Evolutionary conservation across 2,888 invertebrate genomes (phyloP), one percentile per base, ranked within the genome.

Genomic region (Ferrisia virgata): DNA sequence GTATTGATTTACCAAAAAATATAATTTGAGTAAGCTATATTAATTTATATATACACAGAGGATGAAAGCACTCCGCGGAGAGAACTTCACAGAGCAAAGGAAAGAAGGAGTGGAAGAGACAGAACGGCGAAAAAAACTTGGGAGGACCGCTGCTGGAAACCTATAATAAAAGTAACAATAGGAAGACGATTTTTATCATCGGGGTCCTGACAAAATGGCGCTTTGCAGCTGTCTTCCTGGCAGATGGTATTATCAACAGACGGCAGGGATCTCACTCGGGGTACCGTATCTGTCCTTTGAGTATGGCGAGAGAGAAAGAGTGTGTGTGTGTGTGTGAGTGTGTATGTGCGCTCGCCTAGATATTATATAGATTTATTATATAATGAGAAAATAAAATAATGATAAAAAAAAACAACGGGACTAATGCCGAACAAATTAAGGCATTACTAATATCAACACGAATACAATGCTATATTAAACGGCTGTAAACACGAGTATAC

Each of bases 181-280:
- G 58, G 81, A 81, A 81, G 81, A 81, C 53, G 81, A 81, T 81
- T 81, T 81, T 81, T 81, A 53, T 58, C 47, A 53, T 36, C 79
- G 79, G 79, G 81, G 81, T 81, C 36, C 36, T 81, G 53, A 81
- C 53, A 81, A 81, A 81, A 81, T 81, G 81, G 81, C 81, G 81
- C 81, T 81, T 58, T 81, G 81, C 81, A 81, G 81, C 81, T 81
- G 81, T 81, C 81, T 81, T 81, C 81, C 81, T 81, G 81, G 81
- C 81, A 81, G 81, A 81, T 81, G 81, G 81, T 81, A 81, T 81
- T 81, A 81, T 81, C 81, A 81, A 58, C 81, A 81, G 58, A 81
- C 81, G 43, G 58, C 81, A 36, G 81, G 81, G 36, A 76, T 76
- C 72, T 76, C 6, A 36, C 6, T 36, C 36, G 28, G 28, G 72